Percentiles rank a stretch among this genome's conserved stretches.
Evolutionary conservation across 2,888 invertebrate genomes (phyloP).

Genomic region (Eristalis arbustorum): DNA sequence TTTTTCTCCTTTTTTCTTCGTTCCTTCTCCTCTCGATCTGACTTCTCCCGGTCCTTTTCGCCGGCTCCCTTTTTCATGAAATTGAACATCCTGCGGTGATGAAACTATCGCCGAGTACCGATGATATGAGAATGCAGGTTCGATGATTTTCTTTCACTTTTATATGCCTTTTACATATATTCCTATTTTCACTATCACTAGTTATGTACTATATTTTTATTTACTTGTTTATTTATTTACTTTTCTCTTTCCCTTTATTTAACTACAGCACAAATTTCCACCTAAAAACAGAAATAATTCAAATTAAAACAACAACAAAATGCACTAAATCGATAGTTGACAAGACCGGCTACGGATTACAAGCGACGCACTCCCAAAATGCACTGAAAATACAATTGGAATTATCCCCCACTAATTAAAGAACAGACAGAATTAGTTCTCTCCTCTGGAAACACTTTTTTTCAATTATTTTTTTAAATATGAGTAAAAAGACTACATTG

Average conservation of each 20-base stretch:
- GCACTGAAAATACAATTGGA: slow-evolving; percentile 29
- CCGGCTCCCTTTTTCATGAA: slow-evolving; percentile 93
- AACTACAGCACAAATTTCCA: slow-evolving; percentile 8
- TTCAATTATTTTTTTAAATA: slow-evolving; percentile 5
- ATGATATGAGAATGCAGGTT: not conserved
- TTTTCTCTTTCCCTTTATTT: not conserved
- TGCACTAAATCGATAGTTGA: slow-evolving; percentile 62
- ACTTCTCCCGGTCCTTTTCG: slow-evolving; percentile 82
- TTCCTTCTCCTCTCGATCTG: slow-evolving; percentile 88
- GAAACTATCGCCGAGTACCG: slow-evolving; percentile 42
- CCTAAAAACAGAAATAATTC: slow-evolving; percentile 10
- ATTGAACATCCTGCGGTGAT: slow-evolving; percentile 87
- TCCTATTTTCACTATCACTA: not conserved
- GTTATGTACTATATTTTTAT: not conserved
- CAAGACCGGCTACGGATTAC: slow-evolving; percentile 17
- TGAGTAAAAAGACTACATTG: not conserved
- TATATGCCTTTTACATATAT: slow-evolving; percentile 19
- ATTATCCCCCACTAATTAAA: not conserved
- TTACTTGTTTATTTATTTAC: not conserved
- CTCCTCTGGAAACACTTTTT: not conserved
- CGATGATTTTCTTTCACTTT: slow-evolving; percentile 17
- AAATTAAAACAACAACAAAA: slow-evolving; percentile 10
- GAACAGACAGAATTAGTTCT: not conserved
- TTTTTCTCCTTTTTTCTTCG: slow-evolving; percentile 92
- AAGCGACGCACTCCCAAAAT: slow-evolving; percentile 20